Evolutionary conservation across 2,797 vertebrate genomes (phyloP), one percentile per base, ranked within the genome.

Genomic region (Bradypodion pumilum): DNA sequence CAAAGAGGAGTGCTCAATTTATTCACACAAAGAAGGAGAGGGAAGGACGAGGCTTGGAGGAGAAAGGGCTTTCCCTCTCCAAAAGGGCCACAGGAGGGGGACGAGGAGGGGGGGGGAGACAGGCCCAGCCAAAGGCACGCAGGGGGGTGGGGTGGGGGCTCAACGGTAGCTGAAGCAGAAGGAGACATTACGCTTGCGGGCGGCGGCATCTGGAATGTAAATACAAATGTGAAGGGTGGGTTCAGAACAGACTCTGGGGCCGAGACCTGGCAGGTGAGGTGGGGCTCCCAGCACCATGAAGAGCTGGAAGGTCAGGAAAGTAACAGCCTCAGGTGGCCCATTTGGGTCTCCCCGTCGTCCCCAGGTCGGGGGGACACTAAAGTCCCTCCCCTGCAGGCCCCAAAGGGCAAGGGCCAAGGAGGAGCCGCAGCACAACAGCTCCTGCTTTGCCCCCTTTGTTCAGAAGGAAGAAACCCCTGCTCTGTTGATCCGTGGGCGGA

Each of bases 81-180:
- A 74, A 40, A 74, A 40, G 62, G 29, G 60, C 25, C 63, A 4
- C 44, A 15, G 8, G 10, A 35, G n/a, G n/a, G n/a, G n/a, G n/a
- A n/a, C n/a, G n/a, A 63, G 63, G 29, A 4, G 49, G 49, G 49
- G 49, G 15, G 49, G 8, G 60, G 12, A 25, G 46, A 29, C 23
- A 35, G 5, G 8, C n/a, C 7, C 13, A 4, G 7, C 49, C 32
- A 29, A 10, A 10, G 4, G 59, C 42, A 40, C 1, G 3, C 59
- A 70, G 21, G 40, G 37, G 2, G n/a, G n/a, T n/a, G n/a, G n/a
- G n/a, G n/a, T n/a, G n/a, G n/a, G n/a, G 81, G 32, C 62, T 91
- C 78, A 73, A 86, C 85, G 81, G 85, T 35, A 89, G 77, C 87
- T 70, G 52, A 76, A 90, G 84, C 68, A 89, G 42, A 88, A 90